These are phyloP conservation scores for Gasteruption jaculator DNA, from an alignment of 2,888 invertebrate species.

Conservation along the genomic window DNA sequence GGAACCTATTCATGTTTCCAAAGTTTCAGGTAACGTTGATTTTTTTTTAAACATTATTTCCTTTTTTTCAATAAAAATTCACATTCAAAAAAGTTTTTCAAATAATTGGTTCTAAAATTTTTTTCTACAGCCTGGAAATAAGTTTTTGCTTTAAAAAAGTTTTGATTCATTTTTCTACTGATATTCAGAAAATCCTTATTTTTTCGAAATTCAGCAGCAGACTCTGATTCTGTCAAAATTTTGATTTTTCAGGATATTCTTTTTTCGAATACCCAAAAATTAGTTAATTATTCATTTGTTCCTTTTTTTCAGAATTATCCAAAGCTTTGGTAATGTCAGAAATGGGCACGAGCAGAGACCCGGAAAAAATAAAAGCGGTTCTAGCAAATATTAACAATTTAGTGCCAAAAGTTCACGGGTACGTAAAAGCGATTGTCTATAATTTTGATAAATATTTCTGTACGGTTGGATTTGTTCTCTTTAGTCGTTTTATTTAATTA, in stretches of 20 bases:
- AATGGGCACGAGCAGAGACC: conserved; percentile 73
- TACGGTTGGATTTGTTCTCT: too few relatives aligned
- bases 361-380: conserved; percentile 63
- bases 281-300: too few relatives aligned
- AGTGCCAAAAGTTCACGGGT: conserved; percentile 70
- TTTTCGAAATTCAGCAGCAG: too few relatives aligned
- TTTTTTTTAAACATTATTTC: neutral
- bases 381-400: conserved; percentile 66
- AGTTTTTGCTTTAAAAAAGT: conserved; percentile 1
- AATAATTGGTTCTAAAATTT: neutral
- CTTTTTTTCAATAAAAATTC: neutral
- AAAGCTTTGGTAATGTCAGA: conserved; percentile 74
- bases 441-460: too few relatives aligned
- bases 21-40: conserved; percentile 54
- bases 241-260: too few relatives aligned
- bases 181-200: too few relatives aligned
- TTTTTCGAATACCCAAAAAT: too few relatives aligned
- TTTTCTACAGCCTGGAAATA: too few relatives aligned
- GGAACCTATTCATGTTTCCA: conserved; percentile 68
- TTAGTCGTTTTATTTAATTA: too few relatives aligned
- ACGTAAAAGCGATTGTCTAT: too few relatives aligned
- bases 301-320: conserved; percentile 56
- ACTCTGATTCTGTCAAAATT: too few relatives aligned
- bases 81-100: neutral
- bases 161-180: too few relatives aligned